Conservation (phyloP, 30 jellyfish, hydroid and myxozoan genomes). For the Turritopsis dohrnii region DNA sequence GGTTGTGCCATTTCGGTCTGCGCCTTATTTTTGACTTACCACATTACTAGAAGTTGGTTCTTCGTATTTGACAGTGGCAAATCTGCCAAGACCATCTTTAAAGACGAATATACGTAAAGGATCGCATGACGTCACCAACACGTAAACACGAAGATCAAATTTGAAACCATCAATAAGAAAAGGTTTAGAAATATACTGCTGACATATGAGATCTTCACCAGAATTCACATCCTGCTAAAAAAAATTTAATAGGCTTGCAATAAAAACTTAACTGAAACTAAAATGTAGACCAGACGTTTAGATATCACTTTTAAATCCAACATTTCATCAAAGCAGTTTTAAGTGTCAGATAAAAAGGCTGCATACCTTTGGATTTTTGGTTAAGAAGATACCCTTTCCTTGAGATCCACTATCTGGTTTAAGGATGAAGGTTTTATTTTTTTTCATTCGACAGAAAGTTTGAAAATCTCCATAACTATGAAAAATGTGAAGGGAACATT, state of each 20-base stretch:
- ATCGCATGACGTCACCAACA: constrained; percentile 81
- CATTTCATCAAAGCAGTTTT: too few relatives aligned
- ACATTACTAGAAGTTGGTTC: constrained; percentile 24
- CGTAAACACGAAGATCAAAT: constrained; percentile 92
- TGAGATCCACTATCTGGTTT: constrained; percentile 97
- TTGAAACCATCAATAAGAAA: constrained; percentile 88
- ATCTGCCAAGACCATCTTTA: constrained; percentile 93
- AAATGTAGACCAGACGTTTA: background rate
- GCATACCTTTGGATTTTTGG: constrained; percentile 81
- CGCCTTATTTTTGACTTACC: constrained; percentile 4
- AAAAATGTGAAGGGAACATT: background rate
- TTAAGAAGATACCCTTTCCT: constrained; percentile 88
- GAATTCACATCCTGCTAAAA: constrained; percentile 82
- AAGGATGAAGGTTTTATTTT: constrained; percentile 70
- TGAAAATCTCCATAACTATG: constrained; percentile 85
- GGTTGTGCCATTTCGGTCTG: too few relatives aligned
- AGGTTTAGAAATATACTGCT: constrained; percentile 89
- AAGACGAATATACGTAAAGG: constrained; percentile 77
- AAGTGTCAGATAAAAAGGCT: background rate
- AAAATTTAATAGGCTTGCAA: background rate
- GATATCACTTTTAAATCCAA: too few relatives aligned
- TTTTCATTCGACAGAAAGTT: constrained; percentile 63
- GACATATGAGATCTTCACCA: constrained; percentile 91
- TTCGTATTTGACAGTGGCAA: constrained; percentile 57
- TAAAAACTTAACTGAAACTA: background rate